Base-by-base conservation (phyloP, 2,888 invertebrate genomes). In the Podabrus alpinus region DNA sequence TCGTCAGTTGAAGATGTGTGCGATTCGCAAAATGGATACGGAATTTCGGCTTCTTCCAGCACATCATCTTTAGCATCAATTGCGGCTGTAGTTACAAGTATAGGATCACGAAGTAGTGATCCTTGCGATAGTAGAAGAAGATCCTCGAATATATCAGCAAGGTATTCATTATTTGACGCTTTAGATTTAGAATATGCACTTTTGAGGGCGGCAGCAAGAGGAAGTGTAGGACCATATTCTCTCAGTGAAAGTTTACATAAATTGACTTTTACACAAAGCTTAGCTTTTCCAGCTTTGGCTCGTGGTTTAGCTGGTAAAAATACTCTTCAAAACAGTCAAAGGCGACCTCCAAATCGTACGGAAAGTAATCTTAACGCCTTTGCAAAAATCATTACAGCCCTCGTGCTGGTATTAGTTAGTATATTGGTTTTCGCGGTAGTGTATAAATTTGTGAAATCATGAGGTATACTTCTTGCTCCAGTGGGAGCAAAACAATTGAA, bases 391-490 rank as follows among this genome's bases (percentile, higher is more conserved):
- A 89, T 93, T 74, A 93, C 93, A 3, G 93, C 93, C 7, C 86
- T 93, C 17, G 91, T 93, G 19, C 85, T 93, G 76, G 92, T 93
- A 80, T 87, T 92, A 66, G 92, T 93, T 75, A 92, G 92, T 82
- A 91, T 93, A 77, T 88, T 93, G 84, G 93, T 93, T 80, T 93
- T 93, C 86, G 91, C 92, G 67, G 92, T 93, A 17, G 93, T 93
- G 73, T 93, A 93, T 84, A 93, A 93, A 84, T 93, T 92, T 84
- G 92, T 92, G 84, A 89, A 91, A 86, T 92, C 93, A 92, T 93
- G 93, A 93, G 93, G 93, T 78, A 92, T 92, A 88, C 91, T 93
- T 88, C 90, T 93, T 90, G 91, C 92, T 87, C 92, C 92, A 76
- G 85, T 83, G 59, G 86, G 87, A 79, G 86, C 85, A 73, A 77